Evolutionary conservation across 2,797 vertebrate species (phyloP).

Genomic region (Hafferia zeledoni): DNA sequence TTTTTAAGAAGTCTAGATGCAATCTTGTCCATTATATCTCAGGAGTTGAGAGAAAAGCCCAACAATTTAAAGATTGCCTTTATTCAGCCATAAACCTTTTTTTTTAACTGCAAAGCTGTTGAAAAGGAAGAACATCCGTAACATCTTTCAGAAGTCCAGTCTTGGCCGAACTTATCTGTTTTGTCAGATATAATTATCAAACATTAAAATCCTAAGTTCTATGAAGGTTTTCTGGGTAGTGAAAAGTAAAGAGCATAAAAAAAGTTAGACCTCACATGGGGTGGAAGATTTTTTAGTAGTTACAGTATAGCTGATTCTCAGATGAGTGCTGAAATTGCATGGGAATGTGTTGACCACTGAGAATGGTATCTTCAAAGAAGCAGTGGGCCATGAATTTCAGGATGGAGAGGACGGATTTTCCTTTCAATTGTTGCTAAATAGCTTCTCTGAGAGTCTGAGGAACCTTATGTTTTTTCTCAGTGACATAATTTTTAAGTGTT

Average conservation of each 20-base stretch:
- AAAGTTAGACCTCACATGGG: neutral
- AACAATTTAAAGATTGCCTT: neutral
- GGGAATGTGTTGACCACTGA: neutral
- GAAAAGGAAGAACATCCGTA: neutral
- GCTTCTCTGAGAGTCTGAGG: conserved; percentile 23
- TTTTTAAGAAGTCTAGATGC: neutral
- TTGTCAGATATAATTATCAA: neutral
- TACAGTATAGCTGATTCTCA: neutral
- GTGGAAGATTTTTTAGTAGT: neutral
- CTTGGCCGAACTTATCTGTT: neutral
- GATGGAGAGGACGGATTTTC: neutral
- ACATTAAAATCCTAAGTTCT: neutral
- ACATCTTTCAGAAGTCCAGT: neutral
- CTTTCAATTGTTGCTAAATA: conserved; percentile 23
- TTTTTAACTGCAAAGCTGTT: neutral
- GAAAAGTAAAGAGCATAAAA: neutral
- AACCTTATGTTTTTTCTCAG: neutral
- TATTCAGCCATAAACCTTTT: neutral
- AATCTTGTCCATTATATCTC: neutral
- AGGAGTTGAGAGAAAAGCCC: accelerated
- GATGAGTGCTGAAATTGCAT: neutral
- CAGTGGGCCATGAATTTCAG: conserved; percentile 33
- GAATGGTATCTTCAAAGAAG: conserved; percentile 39
- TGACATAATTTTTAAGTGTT: conserved; percentile 32
- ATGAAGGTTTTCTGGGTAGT: neutral